These are phyloP conservation scores for Fulmarus glacialis DNA, from an alignment of 2,113 vertebrate genomes.

Conservation along the genomic window DNA sequence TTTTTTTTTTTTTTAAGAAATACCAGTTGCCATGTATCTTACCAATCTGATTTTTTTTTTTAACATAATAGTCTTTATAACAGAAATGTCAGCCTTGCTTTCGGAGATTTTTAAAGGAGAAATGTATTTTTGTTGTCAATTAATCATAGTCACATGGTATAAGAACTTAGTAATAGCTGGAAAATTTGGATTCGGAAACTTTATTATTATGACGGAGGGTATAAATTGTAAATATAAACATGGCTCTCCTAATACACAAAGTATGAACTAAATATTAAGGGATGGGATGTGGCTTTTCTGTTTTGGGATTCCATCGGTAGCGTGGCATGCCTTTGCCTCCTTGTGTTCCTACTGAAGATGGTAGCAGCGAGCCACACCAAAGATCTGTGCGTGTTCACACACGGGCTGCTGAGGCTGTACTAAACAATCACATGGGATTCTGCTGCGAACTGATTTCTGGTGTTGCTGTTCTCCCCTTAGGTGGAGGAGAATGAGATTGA, in stretches of 20 bases:
- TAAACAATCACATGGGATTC: constrained; percentile 84
- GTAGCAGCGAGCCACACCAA: constrained; percentile 72
- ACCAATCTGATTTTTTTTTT: neutral
- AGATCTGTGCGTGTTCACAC: constrained; percentile 80
- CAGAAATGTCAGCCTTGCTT: neutral
- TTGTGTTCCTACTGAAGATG: constrained; percentile 40
- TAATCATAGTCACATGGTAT: neutral
- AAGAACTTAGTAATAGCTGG: neutral
- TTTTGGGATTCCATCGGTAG: neutral
- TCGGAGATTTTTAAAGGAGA: neutral
- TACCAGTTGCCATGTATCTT: neutral
- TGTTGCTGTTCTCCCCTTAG: constrained; percentile 89
- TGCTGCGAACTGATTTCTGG: constrained; percentile 90
- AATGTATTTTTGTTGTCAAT: neutral
- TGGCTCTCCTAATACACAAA: constrained; percentile 15
- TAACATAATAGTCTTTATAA: neutral
- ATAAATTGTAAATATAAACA: neutral
- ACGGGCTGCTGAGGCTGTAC: constrained; percentile 85
- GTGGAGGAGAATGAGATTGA: constrained; percentile 83
- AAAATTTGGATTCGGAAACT: neutral
- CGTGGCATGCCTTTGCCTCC: constrained; percentile 10
- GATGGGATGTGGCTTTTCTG: constrained; percentile 19
- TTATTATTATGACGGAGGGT: neutral
- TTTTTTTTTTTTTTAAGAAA: neutral
- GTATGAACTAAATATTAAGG: neutral